Evolutionary conservation across 2,113 vertebrate species (phyloP).

Genomic region (Alces alces): DNA sequence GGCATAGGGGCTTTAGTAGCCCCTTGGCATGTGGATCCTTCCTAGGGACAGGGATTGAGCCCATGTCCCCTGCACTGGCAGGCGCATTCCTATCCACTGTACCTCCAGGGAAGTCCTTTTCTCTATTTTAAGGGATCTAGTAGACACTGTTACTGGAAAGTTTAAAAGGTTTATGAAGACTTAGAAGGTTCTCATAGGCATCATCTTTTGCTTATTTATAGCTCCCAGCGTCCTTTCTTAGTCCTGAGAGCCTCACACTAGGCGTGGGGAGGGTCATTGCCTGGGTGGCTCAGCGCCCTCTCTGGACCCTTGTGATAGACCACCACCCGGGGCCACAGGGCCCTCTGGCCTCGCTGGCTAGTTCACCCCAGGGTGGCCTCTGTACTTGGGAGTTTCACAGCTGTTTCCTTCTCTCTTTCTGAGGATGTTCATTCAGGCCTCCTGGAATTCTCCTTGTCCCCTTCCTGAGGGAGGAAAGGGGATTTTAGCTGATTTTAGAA

Average conservation of each 20-base stretch:
- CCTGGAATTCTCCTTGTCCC: background rate
- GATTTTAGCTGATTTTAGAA: background rate
- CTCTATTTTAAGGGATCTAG: background rate
- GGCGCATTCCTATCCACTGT: background rate
- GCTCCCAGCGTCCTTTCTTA: background rate
- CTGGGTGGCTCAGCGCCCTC: background rate
- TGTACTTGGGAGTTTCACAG: background rate
- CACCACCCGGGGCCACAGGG: rapidly evolving
- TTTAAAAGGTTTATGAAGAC: background rate
- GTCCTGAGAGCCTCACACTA: background rate
- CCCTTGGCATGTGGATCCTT: background rate
- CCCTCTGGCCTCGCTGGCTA: background rate
- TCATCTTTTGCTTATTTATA: background rate
- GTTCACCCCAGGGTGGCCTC: background rate
- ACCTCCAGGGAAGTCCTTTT: background rate
- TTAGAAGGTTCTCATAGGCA: background rate
- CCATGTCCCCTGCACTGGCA: background rate
- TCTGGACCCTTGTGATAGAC: rapidly evolving
- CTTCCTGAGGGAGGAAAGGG: background rate
- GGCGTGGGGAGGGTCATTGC: background rate
- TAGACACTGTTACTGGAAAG: background rate
- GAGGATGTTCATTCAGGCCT: background rate
- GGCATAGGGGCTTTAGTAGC: background rate
- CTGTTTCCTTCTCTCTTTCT: background rate
- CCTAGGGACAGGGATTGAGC: background rate